phyloP scores from a whole-genome alignment of 2,888 invertebrate species.

The Autographa pulchrina region DNA sequence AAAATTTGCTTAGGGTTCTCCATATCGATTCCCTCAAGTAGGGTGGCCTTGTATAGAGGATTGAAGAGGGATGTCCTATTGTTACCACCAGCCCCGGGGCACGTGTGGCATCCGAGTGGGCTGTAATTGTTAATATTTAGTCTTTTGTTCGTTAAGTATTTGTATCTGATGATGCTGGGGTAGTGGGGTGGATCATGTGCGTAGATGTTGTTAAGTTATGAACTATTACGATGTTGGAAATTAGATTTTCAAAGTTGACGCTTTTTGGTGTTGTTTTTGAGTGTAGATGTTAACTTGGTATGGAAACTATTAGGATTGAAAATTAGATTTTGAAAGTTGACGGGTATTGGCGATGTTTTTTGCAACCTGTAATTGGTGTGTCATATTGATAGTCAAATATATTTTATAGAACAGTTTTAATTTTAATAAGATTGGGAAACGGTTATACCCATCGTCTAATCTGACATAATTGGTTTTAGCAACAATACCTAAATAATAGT shows the following conservation, averaged over 20 bases:
- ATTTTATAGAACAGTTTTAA: too few species aligned
- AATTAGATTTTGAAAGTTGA: too few species aligned
- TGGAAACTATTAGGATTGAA: too few species aligned
- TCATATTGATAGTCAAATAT: too few species aligned
- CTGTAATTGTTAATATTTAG: constrained; percentile 40
- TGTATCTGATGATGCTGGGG: constrained; percentile 1
- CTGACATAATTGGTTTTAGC: too few species aligned
- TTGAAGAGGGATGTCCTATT: constrained; percentile 62
- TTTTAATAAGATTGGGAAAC: too few species aligned
- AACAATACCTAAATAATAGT: too few species aligned
- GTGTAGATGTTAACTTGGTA: too few species aligned
- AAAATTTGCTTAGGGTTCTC: constrained; percentile 42
- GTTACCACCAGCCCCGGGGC: constrained; percentile 47
- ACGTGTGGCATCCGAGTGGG: constrained; percentile 51
- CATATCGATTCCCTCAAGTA: constrained; percentile 56
- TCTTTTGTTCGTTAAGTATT: constrained; percentile 37
- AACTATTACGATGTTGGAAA: background rate
- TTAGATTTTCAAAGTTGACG: background rate
- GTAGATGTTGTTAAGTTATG: background rate
- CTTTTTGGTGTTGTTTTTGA: background rate
- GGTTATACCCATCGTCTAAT: too few species aligned
- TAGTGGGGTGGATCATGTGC: background rate
- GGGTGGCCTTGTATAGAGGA: constrained; percentile 53
- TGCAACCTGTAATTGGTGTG: too few species aligned
- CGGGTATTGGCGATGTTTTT: too few species aligned